These are phyloP conservation scores for Paralvinella palmiformis DNA, from an alignment of 1,140 invertebrate genomes.

Conservation along the genomic window DNA sequence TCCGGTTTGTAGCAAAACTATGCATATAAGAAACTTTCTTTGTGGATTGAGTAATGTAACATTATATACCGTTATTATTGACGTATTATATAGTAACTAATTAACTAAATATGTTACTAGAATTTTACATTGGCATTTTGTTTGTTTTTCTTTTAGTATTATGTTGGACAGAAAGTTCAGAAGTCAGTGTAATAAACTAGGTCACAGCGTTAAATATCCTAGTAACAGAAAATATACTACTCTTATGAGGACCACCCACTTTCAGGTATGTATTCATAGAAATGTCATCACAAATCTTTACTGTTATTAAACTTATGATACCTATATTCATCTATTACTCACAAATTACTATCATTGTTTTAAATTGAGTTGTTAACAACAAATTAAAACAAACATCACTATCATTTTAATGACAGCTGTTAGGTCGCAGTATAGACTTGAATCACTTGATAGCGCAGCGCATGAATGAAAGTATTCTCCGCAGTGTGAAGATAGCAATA, in stretches of 20 bases:
- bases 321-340: neutral
- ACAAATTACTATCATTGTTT: neutral
- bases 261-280: too few species aligned
- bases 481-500: conserved; percentile 89
- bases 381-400: neutral
- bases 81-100: too few species aligned
- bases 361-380: neutral
- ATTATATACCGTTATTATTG: too few species aligned
- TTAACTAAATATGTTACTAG: too few species aligned
- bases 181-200: conserved; percentile 81
- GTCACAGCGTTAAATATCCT: conserved; percentile 69
- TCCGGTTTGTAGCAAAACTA: too few species aligned
- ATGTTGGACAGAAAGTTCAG: conserved; percentile 93
- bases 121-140: too few species aligned
- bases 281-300: conserved; percentile 57
- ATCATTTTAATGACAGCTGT: conserved; percentile 60
- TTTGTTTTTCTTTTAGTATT: conserved; percentile 63
- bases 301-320: neutral
- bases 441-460: conserved; percentile 93
- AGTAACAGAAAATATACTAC: conserved; percentile 89
- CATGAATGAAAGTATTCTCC: conserved; percentile 92
- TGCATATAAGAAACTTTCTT: too few species aligned
- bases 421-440: conserved; percentile 93
- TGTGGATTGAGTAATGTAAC: too few species aligned
- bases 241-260: too few species aligned